These are phyloP conservation scores for Novumbra hubbsi DNA, from an alignment of 2,797 vertebrate genomes.

Conservation along the genomic window DNA sequence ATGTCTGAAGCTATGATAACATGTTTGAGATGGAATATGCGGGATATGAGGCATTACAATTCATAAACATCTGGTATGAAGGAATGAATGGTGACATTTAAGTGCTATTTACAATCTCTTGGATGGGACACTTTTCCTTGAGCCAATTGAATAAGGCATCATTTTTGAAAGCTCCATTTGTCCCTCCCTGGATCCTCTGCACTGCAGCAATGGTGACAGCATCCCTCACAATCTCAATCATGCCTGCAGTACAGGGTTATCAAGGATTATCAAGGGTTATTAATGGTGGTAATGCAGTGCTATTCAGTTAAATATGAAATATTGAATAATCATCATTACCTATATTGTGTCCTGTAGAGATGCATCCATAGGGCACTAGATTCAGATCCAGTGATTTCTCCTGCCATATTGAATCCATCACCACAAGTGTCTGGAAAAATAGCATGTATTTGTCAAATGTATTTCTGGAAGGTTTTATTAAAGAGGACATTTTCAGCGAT, in stretches of 20 bases:
- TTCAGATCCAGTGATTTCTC: conserved; percentile 76
- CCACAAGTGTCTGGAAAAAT: conserved; percentile 61
- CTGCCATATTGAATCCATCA: conserved; percentile 83
- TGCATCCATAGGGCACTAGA: conserved; percentile 78
- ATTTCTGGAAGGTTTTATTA: background rate
- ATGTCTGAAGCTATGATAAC: background rate
- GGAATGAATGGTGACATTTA: too few relatives aligned
- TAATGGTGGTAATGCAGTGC: background rate
- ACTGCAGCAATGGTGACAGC: conserved; percentile 73
- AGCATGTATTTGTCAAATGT: background rate
- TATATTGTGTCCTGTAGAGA: conserved; percentile 77
- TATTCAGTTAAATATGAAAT: conserved; percentile 7
- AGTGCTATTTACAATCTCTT: conserved; percentile 70
- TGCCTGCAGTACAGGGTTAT: conserved; percentile 60
- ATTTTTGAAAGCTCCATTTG: conserved; percentile 67
- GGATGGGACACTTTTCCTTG: conserved; percentile 64
- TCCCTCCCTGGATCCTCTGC: conserved; percentile 68
- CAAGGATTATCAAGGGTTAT: background rate
- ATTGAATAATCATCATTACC: conserved; percentile 50
- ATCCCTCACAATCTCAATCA: conserved; percentile 78
- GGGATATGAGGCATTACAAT: background rate
- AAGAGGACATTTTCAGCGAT: background rate
- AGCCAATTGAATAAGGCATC: conserved; percentile 79
- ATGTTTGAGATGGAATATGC: background rate
- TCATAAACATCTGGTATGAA: background rate